A percentile compares a stretch with the other conserved stretches of the same genome.
These are phyloP conservation scores for Caenorhabditis virilis DNA, from an alignment of 2,888 invertebrate species.

Conservation along the genomic window DNA sequence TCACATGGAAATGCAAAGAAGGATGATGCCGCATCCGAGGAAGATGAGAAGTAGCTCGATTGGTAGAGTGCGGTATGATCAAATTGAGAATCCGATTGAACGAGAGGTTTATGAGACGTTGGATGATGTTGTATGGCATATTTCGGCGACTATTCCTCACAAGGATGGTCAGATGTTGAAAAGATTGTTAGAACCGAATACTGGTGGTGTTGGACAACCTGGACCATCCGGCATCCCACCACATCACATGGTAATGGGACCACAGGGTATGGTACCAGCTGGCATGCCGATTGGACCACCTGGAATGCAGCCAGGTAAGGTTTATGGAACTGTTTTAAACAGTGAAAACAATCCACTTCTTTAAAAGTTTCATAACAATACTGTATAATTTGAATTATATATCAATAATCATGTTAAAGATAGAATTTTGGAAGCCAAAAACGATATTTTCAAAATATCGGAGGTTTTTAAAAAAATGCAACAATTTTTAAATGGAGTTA, in stretches of 20 bases:
- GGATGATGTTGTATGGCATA: constrained; percentile 39
- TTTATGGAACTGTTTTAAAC: no score
- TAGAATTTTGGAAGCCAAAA: no score
- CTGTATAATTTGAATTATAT: no score
- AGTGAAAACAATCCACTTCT: no score
- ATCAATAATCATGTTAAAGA: no score
- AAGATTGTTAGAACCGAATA: constrained; percentile 8
- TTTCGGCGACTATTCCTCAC: constrained; percentile 6
- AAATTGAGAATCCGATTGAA: constrained; percentile 16
- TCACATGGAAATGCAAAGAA: constrained; percentile 10
- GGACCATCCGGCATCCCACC: constrained; percentile 5
- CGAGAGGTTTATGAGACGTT: constrained; percentile 41
- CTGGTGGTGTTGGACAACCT: constrained; percentile 9
- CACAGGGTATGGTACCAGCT: constrained; percentile 3
- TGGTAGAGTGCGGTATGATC: constrained; percentile 19
- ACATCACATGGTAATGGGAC: constrained; percentile 1
- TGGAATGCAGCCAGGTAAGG: not conserved
- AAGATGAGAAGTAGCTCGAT: constrained; percentile 4
- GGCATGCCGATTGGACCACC: not conserved
- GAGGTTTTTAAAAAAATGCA: no score
- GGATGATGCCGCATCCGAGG: no score
- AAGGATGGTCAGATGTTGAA: constrained; percentile 6
- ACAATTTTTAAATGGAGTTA: no score
- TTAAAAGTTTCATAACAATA: no score
- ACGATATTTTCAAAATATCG: no score